These are phyloP conservation scores for Centroberyx gerrardi DNA, from an alignment of 2,797 vertebrate genomes.

Conservation along the genomic window DNA sequence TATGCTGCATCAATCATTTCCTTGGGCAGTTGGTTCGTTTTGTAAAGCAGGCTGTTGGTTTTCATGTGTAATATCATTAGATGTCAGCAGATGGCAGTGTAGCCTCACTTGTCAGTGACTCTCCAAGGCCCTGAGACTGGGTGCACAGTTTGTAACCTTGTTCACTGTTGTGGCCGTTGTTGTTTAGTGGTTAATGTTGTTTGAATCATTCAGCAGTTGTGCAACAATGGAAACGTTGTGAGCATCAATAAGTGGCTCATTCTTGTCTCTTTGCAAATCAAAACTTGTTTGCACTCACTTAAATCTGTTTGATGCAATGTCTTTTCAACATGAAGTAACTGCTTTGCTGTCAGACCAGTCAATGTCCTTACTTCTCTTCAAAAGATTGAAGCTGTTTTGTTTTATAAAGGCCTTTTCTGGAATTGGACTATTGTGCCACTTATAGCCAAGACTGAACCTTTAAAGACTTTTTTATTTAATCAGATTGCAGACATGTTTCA, in stretches of 20 bases:
- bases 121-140: not conserved
- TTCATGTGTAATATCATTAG: constrained; percentile 43
- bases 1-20: too few species aligned
- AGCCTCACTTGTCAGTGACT: constrained; percentile 16
- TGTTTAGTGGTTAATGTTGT: not conserved
- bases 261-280: not conserved
- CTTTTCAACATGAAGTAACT: not conserved
- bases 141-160: not conserved
- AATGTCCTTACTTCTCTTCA: not conserved
- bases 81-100: constrained; percentile 65
- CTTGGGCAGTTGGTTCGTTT: not conserved
- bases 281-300: not conserved
- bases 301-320: not conserved
- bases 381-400: not conserved
- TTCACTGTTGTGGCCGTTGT: not conserved
- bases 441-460: not conserved
- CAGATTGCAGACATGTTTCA: too few species aligned
- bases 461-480: not conserved
- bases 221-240: not conserved
- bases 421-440: not conserved
- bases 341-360: not conserved
- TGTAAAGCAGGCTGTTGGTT: not conserved
- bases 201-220: not conserved
- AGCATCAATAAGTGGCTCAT: not conserved
- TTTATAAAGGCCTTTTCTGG: not conserved